Conservation (phyloP, 2,797 vertebrate genomes). For the Ibycter americanus region DNA sequence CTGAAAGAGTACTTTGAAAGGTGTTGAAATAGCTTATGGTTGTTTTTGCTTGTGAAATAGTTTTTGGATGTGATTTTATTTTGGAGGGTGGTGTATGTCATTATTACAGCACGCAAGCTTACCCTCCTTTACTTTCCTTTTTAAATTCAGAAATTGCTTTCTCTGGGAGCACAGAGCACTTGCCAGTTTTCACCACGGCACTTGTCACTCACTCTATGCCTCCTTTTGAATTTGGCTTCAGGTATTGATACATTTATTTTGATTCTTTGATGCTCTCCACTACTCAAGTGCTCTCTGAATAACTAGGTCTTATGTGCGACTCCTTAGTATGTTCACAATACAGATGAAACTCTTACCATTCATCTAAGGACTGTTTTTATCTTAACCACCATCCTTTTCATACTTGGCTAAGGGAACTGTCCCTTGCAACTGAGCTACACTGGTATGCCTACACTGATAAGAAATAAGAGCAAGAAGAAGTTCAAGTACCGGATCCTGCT, state of each 20-base stretch:
- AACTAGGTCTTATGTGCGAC: fast-evolving
- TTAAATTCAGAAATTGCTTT: background rate
- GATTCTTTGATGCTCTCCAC: background rate
- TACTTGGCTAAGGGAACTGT: background rate
- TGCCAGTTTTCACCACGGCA: background rate
- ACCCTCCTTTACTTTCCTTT: background rate
- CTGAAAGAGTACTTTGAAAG: background rate
- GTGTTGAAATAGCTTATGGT: background rate
- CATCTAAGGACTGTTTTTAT: background rate
- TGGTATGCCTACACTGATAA: background rate
- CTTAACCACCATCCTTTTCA: background rate
- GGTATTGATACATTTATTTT: background rate
- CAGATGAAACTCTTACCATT: background rate
- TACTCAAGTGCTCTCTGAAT: background rate
- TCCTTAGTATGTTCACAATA: background rate
- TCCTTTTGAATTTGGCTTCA: background rate
- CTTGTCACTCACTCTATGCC: background rate
- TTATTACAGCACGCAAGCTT: background rate
- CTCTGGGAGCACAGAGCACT: background rate
- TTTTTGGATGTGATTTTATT: background rate
- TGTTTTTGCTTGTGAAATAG: background rate
- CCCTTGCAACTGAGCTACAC: background rate
- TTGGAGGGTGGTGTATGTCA: background rate
- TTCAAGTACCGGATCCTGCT: background rate
- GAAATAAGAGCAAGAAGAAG: background rate